Conservation (phyloP, 1,140 invertebrate species). For the Dendroctonus valens region DNA sequence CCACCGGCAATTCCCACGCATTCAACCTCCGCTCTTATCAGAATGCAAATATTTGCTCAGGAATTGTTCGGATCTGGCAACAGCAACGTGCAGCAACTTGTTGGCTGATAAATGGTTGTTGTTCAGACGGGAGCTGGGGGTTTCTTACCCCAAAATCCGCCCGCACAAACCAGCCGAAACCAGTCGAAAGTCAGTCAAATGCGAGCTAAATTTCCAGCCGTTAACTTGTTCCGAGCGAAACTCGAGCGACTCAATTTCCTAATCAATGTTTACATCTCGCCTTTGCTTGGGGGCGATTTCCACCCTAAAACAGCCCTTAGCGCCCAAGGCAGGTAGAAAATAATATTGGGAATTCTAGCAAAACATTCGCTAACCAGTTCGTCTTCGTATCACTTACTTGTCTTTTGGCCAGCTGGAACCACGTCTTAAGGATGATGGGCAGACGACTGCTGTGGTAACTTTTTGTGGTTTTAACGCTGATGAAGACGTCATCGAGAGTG, state of each 20-base stretch:
- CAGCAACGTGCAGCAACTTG: neutral
- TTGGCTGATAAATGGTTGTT: neutral
- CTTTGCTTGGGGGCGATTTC: slow-evolving; percentile 6
- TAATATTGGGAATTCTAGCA: no score
- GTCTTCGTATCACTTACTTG: slow-evolving; percentile 65
- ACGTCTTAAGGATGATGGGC: slow-evolving; percentile 86
- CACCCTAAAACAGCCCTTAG: neutral
- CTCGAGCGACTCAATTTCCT: slow-evolving; percentile 5
- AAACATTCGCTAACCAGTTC: neutral
- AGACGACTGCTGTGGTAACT: slow-evolving; percentile 81
- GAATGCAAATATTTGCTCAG: no score
- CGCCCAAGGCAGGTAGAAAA: slow-evolving; percentile 6
- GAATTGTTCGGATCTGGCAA: no score
- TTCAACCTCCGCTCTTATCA: no score
- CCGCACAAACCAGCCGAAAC: no score
- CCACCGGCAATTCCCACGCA: no score
- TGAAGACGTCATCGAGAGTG: slow-evolving; percentile 81
- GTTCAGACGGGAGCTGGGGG: no score
- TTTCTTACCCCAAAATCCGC: no score
- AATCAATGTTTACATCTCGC: slow-evolving; percentile 17
- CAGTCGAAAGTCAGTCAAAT: no score
- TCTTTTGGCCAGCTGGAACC: slow-evolving; percentile 86
- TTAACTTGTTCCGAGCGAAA: no score
- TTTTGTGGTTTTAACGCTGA: slow-evolving; percentile 92
- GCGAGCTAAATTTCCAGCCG: no score